Evolutionary conservation across 2,113 vertebrate genomes (phyloP).

Genomic region (Uropsilus gracilis): DNA sequence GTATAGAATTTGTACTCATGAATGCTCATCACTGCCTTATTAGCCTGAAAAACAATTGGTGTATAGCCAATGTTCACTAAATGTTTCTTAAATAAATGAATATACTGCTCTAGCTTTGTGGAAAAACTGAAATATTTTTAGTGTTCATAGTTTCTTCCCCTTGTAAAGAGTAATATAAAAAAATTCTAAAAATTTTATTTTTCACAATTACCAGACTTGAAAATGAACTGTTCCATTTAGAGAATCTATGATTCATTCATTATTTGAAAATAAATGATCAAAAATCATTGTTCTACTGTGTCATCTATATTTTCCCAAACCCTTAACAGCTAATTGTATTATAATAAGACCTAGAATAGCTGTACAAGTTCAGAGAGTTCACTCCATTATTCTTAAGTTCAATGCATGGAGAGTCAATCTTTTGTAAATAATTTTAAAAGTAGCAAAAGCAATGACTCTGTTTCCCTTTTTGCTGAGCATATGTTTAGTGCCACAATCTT

Average conservation of each 20-base stretch:
- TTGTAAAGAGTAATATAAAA: neutral
- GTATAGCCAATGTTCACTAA: neutral
- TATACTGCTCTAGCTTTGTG: neutral
- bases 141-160: neutral
- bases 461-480: neutral
- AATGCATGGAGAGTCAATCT: neutral
- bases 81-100: neutral
- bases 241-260: neutral
- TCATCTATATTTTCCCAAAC: neutral
- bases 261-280: constrained; percentile 29
- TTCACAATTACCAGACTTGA: neutral
- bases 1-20: neutral
- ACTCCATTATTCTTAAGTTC: neutral
- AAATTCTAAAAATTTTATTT: neutral
- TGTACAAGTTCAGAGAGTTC: neutral
- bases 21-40: neutral
- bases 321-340: neutral
- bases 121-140: constrained; percentile 8
- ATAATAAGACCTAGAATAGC: neutral
- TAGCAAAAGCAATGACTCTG: neutral
- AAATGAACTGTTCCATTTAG: neutral
- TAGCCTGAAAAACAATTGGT: neutral
- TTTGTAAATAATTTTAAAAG: neutral
- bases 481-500: neutral
- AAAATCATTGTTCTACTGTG: constrained; percentile 16